Conservation (phyloP, 2,797 vertebrate species). For the Acanthurus leucopareius region DNA sequence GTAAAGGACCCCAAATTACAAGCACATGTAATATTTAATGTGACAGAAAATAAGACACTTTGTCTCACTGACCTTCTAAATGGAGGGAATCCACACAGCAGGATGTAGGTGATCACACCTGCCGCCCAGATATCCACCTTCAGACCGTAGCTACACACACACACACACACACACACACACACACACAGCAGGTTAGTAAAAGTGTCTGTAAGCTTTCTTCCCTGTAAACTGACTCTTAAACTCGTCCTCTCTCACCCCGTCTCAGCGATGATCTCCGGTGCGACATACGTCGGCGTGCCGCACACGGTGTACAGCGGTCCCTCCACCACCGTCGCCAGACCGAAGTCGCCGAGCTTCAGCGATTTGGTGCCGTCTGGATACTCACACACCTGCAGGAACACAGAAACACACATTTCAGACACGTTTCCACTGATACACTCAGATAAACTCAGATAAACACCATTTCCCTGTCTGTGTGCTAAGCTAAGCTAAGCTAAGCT, state of each 20-base stretch:
- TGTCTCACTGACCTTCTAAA: conserved; percentile 99
- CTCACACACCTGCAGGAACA: conserved; percentile 92
- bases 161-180: no score
- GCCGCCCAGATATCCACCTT: conserved; percentile 99
- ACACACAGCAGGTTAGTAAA: background rate
- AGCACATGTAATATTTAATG: no score
- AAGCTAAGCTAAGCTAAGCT: no score
- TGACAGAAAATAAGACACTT: no score
- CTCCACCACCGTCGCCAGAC: conserved; percentile 95
- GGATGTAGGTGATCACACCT: conserved; percentile 97
- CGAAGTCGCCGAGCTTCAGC: conserved; percentile 97
- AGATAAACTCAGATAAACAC: no score
- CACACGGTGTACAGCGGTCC: conserved; percentile 95
- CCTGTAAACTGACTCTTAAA: no score
- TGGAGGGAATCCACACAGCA: conserved; percentile 97
- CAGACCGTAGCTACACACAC: conserved; percentile 90
- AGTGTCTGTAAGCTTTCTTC: no score
- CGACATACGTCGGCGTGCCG: conserved; percentile 97
- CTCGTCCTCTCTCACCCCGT: conserved; percentile 96
- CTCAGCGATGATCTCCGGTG: conserved; percentile 97
- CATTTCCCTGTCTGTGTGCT: no score
- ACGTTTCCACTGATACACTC: no score
- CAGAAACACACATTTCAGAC: no score
- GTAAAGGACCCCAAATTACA: no score
- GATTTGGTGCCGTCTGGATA: conserved; percentile 94